Conservation (phyloP, 2,797 vertebrate genomes). For the Dendrocincla fuliginosa region DNA sequence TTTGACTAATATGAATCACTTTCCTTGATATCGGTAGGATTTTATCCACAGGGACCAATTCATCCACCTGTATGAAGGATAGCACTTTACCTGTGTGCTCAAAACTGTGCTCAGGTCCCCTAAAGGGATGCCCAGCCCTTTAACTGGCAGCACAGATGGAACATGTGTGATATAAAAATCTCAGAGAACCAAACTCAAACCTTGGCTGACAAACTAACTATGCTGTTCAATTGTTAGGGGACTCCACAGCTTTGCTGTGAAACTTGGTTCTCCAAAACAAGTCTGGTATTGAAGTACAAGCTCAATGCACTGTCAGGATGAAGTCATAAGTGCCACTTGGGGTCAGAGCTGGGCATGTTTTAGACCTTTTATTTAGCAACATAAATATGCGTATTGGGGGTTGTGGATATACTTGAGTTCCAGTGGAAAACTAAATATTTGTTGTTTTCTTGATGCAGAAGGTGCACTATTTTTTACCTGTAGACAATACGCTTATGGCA, state of each 20-base stretch:
- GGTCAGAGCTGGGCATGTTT: background rate
- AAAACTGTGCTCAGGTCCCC: background rate
- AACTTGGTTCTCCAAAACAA: background rate
- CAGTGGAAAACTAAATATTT: background rate
- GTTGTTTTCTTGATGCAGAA: background rate
- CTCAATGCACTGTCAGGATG: background rate
- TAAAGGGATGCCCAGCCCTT: background rate
- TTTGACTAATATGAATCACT: background rate
- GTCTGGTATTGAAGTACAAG: background rate
- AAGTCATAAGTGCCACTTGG: fast-evolving
- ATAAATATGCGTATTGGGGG: background rate
- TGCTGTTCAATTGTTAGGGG: background rate
- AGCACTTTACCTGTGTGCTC: background rate
- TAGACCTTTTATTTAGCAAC: background rate
- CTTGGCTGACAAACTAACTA: background rate
- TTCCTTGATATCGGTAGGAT: background rate
- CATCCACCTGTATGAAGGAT: background rate
- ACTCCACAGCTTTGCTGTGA: background rate
- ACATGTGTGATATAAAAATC: background rate
- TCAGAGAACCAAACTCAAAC: background rate
- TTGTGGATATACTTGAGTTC: background rate
- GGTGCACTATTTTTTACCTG: background rate
- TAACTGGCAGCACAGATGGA: background rate
- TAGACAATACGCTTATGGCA: background rate
- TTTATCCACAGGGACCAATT: background rate